phyloP scores from a whole-genome alignment of 2,888 invertebrate species.

The Acleris emargana region DNA sequence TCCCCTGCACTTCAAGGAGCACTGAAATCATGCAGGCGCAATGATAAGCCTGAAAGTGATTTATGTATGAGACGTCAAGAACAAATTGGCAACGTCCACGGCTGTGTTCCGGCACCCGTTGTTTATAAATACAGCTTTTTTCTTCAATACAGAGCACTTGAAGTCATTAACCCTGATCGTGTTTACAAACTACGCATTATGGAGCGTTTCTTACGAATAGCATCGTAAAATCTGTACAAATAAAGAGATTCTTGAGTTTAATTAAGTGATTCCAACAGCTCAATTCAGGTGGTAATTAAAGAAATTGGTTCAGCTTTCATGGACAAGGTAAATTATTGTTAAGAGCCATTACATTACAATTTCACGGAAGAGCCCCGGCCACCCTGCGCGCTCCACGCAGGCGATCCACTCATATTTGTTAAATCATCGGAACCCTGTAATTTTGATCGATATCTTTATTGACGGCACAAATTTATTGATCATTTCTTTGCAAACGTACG shows the following conservation, averaged over 20 bases:
- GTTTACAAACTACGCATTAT: slow-evolving; percentile 55
- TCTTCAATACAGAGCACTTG: slow-evolving; percentile 52
- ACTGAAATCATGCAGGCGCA: slow-evolving; percentile 29
- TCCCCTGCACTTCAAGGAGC: slow-evolving; percentile 29
- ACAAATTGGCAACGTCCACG: slow-evolving; percentile 30
- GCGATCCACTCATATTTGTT: slow-evolving; percentile 79
- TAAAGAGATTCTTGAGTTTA: slow-evolving; percentile 67
- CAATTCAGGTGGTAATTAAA: slow-evolving; percentile 68
- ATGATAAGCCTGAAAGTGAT: slow-evolving; percentile 36
- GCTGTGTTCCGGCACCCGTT: slow-evolving; percentile 26
- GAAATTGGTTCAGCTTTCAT: slow-evolving; percentile 73
- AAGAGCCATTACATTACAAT: slow-evolving; percentile 72
- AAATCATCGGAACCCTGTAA: slow-evolving; percentile 82
- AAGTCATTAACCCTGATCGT: slow-evolving; percentile 65
- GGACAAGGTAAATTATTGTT: slow-evolving; percentile 71
- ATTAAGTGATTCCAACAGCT: slow-evolving; percentile 68
- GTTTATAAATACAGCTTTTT: slow-evolving; percentile 45
- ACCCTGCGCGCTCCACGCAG: slow-evolving; percentile 69
- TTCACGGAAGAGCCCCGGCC: slow-evolving; percentile 77
- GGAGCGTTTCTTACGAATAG: slow-evolving; percentile 51
- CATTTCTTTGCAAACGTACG: slow-evolving; percentile 78
- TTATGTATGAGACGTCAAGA: slow-evolving; percentile 32
- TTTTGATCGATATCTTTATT: slow-evolving; percentile 84
- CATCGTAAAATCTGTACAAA: slow-evolving; percentile 64
- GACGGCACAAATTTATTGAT: slow-evolving; percentile 80